Conservation (phyloP, 53 echinoderm and acorn worm species). For the Hippasteria phrygiana region DNA sequence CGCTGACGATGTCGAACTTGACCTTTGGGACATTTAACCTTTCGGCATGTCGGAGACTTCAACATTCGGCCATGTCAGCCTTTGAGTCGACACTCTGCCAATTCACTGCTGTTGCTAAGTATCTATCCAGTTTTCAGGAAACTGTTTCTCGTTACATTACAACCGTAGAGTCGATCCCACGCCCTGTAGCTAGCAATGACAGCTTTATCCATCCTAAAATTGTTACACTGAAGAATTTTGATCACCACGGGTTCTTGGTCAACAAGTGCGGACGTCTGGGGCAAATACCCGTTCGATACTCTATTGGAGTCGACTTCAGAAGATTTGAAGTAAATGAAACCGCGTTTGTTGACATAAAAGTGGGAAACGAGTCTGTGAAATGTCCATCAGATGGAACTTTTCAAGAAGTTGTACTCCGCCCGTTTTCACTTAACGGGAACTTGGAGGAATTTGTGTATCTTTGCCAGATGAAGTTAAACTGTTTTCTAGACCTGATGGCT, state of each 20-base stretch:
- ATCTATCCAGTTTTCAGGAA: background rate
- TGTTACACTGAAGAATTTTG: background rate
- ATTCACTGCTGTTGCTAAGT: background rate
- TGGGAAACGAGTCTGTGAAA: background rate
- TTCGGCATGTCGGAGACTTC: background rate
- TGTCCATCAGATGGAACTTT: background rate
- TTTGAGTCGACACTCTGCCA: background rate
- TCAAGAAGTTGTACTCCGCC: background rate
- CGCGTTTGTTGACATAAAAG: background rate
- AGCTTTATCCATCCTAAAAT: too few relatives aligned
- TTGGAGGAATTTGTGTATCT: background rate
- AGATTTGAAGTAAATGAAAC: background rate
- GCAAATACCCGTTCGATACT: background rate
- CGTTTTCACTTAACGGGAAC: background rate
- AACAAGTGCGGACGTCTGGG: background rate
- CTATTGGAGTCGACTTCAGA: background rate
- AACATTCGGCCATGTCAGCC: background rate
- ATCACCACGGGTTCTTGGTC: background rate
- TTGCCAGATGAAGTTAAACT: background rate
- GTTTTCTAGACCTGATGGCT: background rate
- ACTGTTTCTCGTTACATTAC: background rate
- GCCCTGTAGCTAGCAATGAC: too few relatives aligned
- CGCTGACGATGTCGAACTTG: background rate
- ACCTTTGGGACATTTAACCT: background rate
- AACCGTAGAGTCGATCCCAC: too few relatives aligned